Base-by-base conservation (phyloP, 1,140 invertebrate species). In the Tenebrio molitor region DNA sequence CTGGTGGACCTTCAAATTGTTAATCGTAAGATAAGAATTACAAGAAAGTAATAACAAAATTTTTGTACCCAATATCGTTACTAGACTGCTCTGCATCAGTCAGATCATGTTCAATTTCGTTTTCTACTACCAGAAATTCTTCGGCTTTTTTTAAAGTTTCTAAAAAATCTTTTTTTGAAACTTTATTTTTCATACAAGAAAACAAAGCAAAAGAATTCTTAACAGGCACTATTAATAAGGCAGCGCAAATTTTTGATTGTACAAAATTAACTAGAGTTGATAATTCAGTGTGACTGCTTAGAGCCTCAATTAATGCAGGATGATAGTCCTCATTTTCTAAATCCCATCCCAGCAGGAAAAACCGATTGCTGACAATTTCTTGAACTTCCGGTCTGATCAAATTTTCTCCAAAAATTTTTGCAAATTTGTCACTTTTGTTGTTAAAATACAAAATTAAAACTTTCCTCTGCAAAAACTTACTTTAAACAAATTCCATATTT, bases 331-430 rank as follows among this genome's bases (percentile, higher is more conserved):
- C 8, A n/a, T 78, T 34, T 42, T 72, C 72, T 15, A 79, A 7
- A 53, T 79, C 72, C 78, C 78, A 79, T 6, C 73, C 75, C 6
- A 77, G 44, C 6, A 79, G 1, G 6, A 73, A 72, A 53, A 74
- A 79, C 33, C 50, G 68, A 29, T 25, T 42, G 21, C 70, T 67
- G 12, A 78, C 46, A 14, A 75, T 62, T n/a, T 71, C 21, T 7
- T 33, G 17, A 2, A 78, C 23, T 63, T 75, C 58, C 5, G 33
- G 41, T 23, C 44, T 71, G 15, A 17, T 34, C n/a, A 78, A 63
- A 72, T 74, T 69, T 17, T 69, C 8, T 12, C 41, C 66, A 41
- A 78, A 75, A 25, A 72, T 72, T 25, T 74, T 41, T 6, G 71
- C 65, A 68, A 79, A 79, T 5, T 33, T 15, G 41, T 78, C 71